Evolutionary conservation across 2,113 vertebrate genomes (phyloP), one percentile per base, ranked within the genome.

Genomic region (Xiphophorus hellerii): DNA sequence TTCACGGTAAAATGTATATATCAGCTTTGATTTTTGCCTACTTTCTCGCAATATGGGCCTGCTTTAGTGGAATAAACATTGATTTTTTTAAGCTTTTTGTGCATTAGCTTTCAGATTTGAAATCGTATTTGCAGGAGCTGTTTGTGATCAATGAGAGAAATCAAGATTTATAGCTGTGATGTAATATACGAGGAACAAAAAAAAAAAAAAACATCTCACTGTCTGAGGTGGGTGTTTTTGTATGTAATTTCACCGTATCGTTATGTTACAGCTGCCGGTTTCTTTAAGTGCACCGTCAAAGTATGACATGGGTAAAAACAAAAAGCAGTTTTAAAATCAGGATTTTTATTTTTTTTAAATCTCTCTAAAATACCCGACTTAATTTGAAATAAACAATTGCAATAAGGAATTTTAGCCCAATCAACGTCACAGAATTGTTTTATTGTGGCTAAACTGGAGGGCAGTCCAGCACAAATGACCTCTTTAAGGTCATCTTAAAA

Each of bases 41-140:
- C 94, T 94, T 94, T 94, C 89, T 85, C 80, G 88, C 92, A 92
- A 91, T 93, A 93, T 91, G 91, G 89, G 89, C 71, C 71, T 30
- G 91, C 92, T 93, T 91, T 93, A 95, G 93, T 93, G 92, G 87
- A 94, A 94, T 93, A 94, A 94, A 93, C 91, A 95, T 95, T 95
- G 94, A 95, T 95, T 94, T 92, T 89, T 95, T 95, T 93, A 88
- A 88, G 92, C 93, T 93, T 93, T 95, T 95, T 92, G 94, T 95
- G 94, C 95, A 94, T 95, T 95, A 95, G 94, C 93, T 91, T 94
- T 95, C 92, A 95, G 89, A 94, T 94, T 94, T 88, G 84, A 93
- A 93, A 95, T 94, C 90, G 89, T 94, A 94, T 95, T 95, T 95
- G 93, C 91, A 77, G 92, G 90, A 93, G 90, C 90, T 92, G 90